Percentiles rank a stretch among this genome's conserved stretches.
Evolutionary conservation across 2,888 invertebrate genomes (phyloP).

Genomic region (Drosophila mettleri): DNA sequence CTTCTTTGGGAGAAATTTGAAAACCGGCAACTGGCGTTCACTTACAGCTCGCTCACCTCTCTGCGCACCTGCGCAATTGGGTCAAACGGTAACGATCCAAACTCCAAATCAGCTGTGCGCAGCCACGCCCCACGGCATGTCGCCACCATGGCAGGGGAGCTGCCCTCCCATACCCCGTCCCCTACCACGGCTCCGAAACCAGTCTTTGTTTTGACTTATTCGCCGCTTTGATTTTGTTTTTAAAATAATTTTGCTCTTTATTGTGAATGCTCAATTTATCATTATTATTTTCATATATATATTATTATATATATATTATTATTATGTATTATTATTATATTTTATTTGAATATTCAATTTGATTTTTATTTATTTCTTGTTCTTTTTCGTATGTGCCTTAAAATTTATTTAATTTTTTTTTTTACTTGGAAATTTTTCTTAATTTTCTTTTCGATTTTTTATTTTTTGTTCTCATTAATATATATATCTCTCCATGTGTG

Average conservation of each 20-base stretch:
- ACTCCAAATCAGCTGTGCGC: slow-evolving; percentile 62
- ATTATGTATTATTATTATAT: too few species aligned
- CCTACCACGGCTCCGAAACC: background rate
- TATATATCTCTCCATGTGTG: slow-evolving; percentile 11
- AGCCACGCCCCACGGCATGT: background rate
- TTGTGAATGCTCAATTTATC: slow-evolving; percentile 48
- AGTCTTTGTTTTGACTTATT: slow-evolving; percentile 1
- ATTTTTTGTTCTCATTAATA: background rate
- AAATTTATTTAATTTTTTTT: slow-evolving; percentile 7
- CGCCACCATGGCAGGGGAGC: background rate
- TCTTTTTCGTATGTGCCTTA: slow-evolving; percentile 25
- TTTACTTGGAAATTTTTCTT: slow-evolving; percentile 3
- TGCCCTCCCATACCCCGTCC: background rate
- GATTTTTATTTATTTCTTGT: background rate
- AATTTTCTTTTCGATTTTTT: slow-evolving; percentile 4
- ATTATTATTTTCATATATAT: slow-evolving; percentile 10
- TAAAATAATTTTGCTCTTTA: slow-evolving; percentile 59
- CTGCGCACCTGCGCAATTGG: slow-evolving; percentile 55
- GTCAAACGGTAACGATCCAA: slow-evolving; percentile 64
- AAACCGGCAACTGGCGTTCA: slow-evolving; percentile 52
- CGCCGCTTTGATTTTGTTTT: slow-evolving; percentile 21
- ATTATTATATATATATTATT: background rate
- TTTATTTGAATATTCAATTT: slow-evolving; percentile 29
- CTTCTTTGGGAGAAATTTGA: slow-evolving; percentile 38
- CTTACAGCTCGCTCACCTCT: slow-evolving; percentile 22